Evolutionary conservation across 2,888 invertebrate genomes (phyloP).

Genomic region (Apeira syringaria): DNA sequence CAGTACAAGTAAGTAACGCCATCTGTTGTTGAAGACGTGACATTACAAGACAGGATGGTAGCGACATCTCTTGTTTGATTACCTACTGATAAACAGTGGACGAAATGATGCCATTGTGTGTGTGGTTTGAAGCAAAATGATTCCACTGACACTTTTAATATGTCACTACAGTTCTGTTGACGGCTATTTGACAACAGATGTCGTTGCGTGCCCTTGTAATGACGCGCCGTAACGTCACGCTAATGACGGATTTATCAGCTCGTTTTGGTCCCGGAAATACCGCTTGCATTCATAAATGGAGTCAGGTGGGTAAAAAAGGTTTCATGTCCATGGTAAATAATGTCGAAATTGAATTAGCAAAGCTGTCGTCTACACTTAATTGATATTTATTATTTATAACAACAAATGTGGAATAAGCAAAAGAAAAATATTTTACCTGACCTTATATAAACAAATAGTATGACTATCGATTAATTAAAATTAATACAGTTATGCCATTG

Average conservation of each 20-base stretch:
- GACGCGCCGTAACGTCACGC: neutral
- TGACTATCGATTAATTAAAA: too few relatives aligned
- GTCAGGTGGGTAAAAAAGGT: conserved; percentile 15
- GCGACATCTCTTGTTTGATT: conserved; percentile 30
- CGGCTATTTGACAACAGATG: conserved; percentile 31
- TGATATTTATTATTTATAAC: too few relatives aligned
- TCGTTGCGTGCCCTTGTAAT: conserved; percentile 24
- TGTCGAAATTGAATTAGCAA: neutral
- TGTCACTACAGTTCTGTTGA: conserved; percentile 32
- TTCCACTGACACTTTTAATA: conserved; percentile 7
- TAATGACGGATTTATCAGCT: conserved; percentile 2
- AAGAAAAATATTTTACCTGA: too few relatives aligned
- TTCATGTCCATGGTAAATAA: conserved; percentile 16
- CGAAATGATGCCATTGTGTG: neutral
- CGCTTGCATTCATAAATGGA: conserved; percentile 3
- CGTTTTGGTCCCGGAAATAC: conserved; percentile 2
- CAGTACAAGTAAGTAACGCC: conserved; percentile 30
- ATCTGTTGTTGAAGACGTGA: conserved; percentile 31
- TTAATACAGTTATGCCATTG: too few relatives aligned
- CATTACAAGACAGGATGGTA: conserved; percentile 23
- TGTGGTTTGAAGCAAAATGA: neutral
- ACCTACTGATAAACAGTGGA: conserved; percentile 9
- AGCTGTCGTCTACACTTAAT: too few relatives aligned
- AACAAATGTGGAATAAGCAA: too few relatives aligned
- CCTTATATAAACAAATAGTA: too few relatives aligned